Evolutionary conservation across 2,888 invertebrate genomes (phyloP), one percentile per base, ranked within the genome.

Genomic region (Lysandra coridon): DNA sequence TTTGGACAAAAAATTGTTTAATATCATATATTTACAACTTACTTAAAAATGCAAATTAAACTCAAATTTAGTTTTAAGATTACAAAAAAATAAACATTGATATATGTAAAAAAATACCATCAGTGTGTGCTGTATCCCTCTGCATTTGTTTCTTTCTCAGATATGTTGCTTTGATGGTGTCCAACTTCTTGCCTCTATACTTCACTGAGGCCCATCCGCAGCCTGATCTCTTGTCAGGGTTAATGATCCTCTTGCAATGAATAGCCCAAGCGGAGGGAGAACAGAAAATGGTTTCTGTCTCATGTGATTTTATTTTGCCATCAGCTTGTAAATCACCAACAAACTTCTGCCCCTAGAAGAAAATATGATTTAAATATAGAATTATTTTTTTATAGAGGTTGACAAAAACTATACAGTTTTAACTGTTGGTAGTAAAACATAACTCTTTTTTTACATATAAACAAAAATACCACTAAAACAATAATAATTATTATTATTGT

Each of bases 251-350:
- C 88, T 98, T 98, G 87, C 98, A 98, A 87, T 98, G 97, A 88
- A 98, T 97, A 0, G 98, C 98, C 98, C 98, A 98, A 1, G 98
- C 98, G 85, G 98, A 98, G 2, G 98, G 98, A 1, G 98, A 98
- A 82, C 97, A 96, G 89, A 98, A 98, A 85, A 98, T 96, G 81
- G 98, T 97, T 88, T 97, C 97, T 62, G 98, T 98, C 90, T 98
- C 98, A 90, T 97, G 97, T 23, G 98, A 98, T 89, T 97, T 96
- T 80, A 98, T 98, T 95, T 98, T 98, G 17, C 98, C 98, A 95
- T 97, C 98, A 64, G 96, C 92, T 86, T 98, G 94, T 74, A 98
- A 93, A 89, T 98, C 98, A 57, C 98, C 98, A 78, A 97, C 96
- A 95, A 98, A 98, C 88, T 97, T 97, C 93, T 98, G 98, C 0